Evolutionary conservation across 2,113 vertebrate genomes (phyloP).

Genomic region (Oreochromis spilurus): DNA sequence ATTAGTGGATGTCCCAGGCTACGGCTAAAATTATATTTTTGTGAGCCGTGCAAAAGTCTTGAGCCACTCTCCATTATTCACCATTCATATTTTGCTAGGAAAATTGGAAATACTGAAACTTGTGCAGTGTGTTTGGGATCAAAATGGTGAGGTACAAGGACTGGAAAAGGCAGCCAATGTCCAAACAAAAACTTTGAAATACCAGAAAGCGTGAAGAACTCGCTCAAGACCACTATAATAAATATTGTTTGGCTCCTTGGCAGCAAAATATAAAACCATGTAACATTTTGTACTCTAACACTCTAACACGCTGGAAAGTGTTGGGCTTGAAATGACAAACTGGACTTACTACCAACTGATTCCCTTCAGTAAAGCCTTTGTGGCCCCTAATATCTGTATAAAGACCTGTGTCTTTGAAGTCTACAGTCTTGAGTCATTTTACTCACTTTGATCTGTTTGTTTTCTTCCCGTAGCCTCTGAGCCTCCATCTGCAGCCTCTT

Average conservation of each 20-base stretch:
- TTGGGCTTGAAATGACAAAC: neutral
- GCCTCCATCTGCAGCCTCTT: slow-evolving; percentile 93
- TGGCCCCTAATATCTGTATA: neutral
- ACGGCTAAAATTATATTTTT: neutral
- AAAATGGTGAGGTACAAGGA: neutral
- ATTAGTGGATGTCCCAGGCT: neutral
- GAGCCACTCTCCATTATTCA: neutral
- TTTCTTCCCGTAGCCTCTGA: slow-evolving; percentile 96
- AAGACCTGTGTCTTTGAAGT: neutral
- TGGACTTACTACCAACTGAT: neutral
- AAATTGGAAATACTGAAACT: neutral
- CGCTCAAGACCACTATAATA: neutral
- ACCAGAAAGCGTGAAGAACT: neutral
- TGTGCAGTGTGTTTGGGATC: neutral
- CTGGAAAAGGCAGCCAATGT: neutral
- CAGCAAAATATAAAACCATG: neutral
- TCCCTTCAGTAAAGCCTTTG: neutral
- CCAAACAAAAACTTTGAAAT: neutral
- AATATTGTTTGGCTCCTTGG: neutral
- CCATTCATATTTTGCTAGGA: neutral
- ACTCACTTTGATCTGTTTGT: slow-evolving; percentile 91
- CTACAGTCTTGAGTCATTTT: neutral
- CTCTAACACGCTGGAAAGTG: neutral
- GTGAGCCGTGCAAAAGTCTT: neutral
- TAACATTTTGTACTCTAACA: neutral